Conservation (phyloP, 92 coral and sea anemone species). For the Epizoanthus ramosus region DNA sequence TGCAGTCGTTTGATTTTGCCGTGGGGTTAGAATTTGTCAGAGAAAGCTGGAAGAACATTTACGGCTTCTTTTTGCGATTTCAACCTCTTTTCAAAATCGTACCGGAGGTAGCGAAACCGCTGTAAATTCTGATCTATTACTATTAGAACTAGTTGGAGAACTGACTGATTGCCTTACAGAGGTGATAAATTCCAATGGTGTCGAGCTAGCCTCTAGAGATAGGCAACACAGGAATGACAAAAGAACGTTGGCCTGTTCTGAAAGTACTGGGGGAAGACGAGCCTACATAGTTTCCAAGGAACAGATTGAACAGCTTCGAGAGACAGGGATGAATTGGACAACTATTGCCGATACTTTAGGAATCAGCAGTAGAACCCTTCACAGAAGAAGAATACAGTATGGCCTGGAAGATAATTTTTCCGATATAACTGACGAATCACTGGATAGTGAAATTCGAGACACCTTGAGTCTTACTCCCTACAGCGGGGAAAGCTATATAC, state of each 20-base stretch:
- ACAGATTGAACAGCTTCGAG: not conserved
- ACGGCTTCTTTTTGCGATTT: slow-evolving; percentile 23
- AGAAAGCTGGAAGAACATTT: not conserved
- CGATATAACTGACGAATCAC: too few species aligned
- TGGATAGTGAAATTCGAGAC: too few species aligned
- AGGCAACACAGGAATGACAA: slow-evolving; percentile 20
- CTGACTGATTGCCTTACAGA: slow-evolving; percentile 36
- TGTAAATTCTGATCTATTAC: slow-evolving; percentile 25
- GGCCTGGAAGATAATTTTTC: too few species aligned
- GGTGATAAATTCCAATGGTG: slow-evolving; percentile 28
- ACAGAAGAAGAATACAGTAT: too few species aligned
- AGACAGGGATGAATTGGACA: slow-evolving; percentile 1
- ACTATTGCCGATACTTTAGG: not conserved
- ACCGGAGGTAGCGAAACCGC: slow-evolving; percentile 18
- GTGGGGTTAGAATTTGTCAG: slow-evolving; percentile 12
- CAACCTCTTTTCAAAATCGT: slow-evolving; percentile 31
- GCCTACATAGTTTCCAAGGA: slow-evolving; percentile 1
- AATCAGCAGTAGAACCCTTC: not conserved
- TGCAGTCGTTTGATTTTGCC: slow-evolving; percentile 24
- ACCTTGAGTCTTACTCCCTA: too few species aligned
- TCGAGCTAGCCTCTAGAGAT: slow-evolving; percentile 32
- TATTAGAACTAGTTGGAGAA: slow-evolving; percentile 33
- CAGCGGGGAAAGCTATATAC: too few species aligned
- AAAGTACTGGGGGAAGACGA: not conserved
- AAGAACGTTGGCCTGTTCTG: slow-evolving; percentile 22